Base-by-base conservation (phyloP, 2,797 vertebrate species). In the Crax fasciolata region DNA sequence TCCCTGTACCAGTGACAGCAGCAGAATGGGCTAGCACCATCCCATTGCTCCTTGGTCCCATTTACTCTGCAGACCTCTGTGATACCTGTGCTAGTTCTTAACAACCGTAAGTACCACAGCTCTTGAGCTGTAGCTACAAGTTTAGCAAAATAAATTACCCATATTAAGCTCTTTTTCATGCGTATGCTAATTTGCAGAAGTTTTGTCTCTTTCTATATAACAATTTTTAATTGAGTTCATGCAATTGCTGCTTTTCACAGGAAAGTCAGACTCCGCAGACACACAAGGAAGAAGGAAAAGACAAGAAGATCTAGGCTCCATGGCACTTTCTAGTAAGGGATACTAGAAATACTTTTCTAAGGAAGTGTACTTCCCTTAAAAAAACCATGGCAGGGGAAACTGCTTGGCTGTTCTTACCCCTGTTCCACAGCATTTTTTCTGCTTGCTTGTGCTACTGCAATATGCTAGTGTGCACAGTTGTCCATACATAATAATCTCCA, bases 141-240 rank as follows among this genome's bases (percentile, higher is more conserved):
- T 17, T 27, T 23, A 39, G 8, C 16, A 75, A 62, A 44, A 24
- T 3, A 65, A 51, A 38, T 65, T 35, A 76, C 14, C 9, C 9
- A 39, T 2, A 2, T 15, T 32, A 46, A 73, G 6, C 3, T 52
- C 38, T 72, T 46, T 67, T 21, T 12, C 32, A 5, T 63, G 6
- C 25, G 19, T 67, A 4, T 2, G 5, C 11, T 71, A 30, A 39
- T 41, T 78, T 55, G 23, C 5, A 52, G 61, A 61, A n/a, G 39
- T 8, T 84, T 86, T 74, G 4, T 18, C 16, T 7, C 18, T 43
- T 6, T 49, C 54, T 35, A 27, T 17, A 20, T 24, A 0, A 0
- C 5, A 3, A 4, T 15, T 70, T 76, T 61, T 63, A 18, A 16
- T 25, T 62, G 13, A 39, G 8, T 77, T 90, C 11, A 13, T 20